Conservation (phyloP, 2,888 invertebrate genomes). For the Epirrita christyi region DNA sequence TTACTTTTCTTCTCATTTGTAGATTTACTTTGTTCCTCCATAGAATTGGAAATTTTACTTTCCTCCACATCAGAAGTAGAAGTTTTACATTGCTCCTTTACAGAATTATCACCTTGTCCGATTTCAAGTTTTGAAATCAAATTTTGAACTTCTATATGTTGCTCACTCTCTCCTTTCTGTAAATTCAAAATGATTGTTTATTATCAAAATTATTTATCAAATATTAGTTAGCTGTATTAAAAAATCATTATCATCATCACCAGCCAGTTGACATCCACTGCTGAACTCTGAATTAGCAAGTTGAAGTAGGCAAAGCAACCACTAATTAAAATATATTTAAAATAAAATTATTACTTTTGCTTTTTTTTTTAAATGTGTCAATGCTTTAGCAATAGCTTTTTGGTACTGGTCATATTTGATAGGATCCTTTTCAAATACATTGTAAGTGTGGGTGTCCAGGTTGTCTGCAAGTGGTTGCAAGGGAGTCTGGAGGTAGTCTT, state of each 20-base stretch:
- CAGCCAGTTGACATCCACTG: too few species aligned
- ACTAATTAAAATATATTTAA: neutral
- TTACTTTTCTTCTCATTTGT: neutral
- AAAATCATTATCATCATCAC: too few species aligned
- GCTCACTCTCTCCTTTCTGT: constrained; percentile 27
- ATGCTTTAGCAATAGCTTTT: constrained; percentile 90
- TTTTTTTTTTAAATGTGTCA: constrained; percentile 81
- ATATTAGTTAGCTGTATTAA: neutral
- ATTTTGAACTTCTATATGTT: constrained; percentile 55
- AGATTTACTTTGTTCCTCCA: constrained; percentile 1
- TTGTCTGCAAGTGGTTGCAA: constrained; percentile 98
- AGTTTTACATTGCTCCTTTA: constrained; percentile 1
- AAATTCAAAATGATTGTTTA: neutral
- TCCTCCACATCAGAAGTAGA: neutral
- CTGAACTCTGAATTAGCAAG: too few species aligned
- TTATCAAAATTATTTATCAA: neutral
- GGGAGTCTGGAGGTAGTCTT: constrained; percentile 96
- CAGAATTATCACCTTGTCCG: constrained; percentile 30
- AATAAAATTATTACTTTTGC: constrained; percentile 24
- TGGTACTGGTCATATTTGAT: constrained; percentile 96
- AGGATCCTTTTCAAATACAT: constrained; percentile 99
- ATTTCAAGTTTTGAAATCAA: constrained; percentile 80
- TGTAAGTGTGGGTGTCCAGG: constrained; percentile 97
- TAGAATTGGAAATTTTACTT: neutral
- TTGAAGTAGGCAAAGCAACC: too few species aligned